Base-by-base conservation (phyloP, 2,113 vertebrate genomes). In the Delphinapterus leucas region DNA sequence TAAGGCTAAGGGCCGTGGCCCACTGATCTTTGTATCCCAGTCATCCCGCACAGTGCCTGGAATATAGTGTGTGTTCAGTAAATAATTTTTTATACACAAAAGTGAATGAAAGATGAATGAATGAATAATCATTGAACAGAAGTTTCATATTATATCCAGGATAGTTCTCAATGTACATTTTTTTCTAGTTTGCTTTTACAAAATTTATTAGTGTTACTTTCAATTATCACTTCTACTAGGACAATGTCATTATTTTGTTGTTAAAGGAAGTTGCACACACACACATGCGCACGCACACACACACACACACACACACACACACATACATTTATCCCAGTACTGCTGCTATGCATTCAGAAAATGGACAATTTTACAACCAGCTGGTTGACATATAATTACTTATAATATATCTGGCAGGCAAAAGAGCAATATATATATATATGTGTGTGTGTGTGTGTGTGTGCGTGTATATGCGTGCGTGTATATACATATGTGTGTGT, bases 361-460 rank as follows among this genome's bases (percentile, higher is more conserved):
- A 53, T 31, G 81, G 33, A 8, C 58, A 90, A 83, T 55, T 85
- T 80, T 77, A 77, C 10, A 77, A 92, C 36, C 68, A 95, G 41
- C 76, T 95, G 83, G 53, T 44, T 86, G 44, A 81, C 33, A 79
- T 90, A 74, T 31, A 95, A 95, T 74, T 93, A 90, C 36, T 63
- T 85, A 60, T 60, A 71, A 53, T 85, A 60, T 60, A 71, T 44
- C n/a, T 86, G 86, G 58, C 9, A 71, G 47, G 31, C 20, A 71
- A 92, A 90, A 89, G 47, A 73, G 33, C 28, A 89, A 21, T 65
- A 86, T 55, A 53, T 38, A 44, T 26, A 47, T 28, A 11, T 76
- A 21, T 76, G 60, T 67, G 12, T 13, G 47, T 13, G 47, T 47
- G 47, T 47, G 44, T 44, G 44, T 44, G 44, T 44, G 8, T 44